Evolutionary conservation across 2,797 vertebrate species (phyloP).

Genomic region (Chaetodon trifasciatus): DNA sequence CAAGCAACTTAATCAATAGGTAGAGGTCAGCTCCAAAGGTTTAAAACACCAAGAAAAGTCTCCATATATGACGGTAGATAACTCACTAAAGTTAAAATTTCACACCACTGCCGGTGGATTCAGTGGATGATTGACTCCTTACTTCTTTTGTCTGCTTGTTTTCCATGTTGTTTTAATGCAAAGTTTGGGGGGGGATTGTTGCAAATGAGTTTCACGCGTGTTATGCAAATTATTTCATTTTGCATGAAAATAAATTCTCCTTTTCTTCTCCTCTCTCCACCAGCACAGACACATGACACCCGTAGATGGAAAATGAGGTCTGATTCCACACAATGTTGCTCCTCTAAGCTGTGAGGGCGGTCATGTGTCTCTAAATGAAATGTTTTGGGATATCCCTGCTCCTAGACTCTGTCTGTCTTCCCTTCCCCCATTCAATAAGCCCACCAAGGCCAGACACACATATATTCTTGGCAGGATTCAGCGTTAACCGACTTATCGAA

Average conservation of each 20-base stretch:
- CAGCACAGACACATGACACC: conserved; percentile 55
- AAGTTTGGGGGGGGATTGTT: conserved; percentile 63
- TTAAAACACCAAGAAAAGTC: conserved; percentile 40
- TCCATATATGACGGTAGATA: not conserved
- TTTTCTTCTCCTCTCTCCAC: conserved; percentile 49
- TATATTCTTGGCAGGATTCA: conserved; percentile 51
- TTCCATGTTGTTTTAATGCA: conserved; percentile 68
- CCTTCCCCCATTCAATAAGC: conserved; percentile 20
- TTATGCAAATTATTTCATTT: conserved; percentile 71
- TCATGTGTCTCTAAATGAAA: conserved; percentile 33
- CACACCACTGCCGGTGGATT: conserved; percentile 14
- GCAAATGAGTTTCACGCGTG: conserved; percentile 67
- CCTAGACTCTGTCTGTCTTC: conserved; percentile 10
- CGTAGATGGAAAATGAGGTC: conserved; percentile 42
- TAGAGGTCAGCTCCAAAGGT: conserved; percentile 43
- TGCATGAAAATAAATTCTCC: conserved; percentile 74
- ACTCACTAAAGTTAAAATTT: not conserved
- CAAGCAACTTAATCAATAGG: conserved; percentile 68
- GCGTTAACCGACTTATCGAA: conserved; percentile 58
- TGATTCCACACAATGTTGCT: conserved; percentile 53
- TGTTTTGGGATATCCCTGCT: conserved; percentile 12
- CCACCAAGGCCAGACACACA: conserved; percentile 1
- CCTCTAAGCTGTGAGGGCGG: conserved; percentile 24
- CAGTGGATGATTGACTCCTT: not conserved
- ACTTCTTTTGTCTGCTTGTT: conserved; percentile 48